Base-by-base conservation (phyloP, 2,113 vertebrate genomes). In the Smithornis capensis region DNA sequence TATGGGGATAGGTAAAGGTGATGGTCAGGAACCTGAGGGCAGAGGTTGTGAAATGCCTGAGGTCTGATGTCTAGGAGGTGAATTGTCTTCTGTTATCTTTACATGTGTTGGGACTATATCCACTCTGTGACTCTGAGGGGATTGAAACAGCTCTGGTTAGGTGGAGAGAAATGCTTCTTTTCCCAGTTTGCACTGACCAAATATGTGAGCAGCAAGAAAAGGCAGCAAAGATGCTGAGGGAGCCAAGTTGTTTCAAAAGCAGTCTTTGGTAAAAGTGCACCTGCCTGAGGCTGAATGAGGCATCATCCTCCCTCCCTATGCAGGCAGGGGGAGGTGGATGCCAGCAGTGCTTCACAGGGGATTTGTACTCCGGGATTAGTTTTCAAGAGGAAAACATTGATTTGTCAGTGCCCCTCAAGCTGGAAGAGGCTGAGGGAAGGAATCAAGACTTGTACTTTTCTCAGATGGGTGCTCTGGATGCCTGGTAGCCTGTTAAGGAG, bases 351-450 rank as follows among this genome's bases (percentile, higher is more conserved):
- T 35, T 69, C 42, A 23, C 10, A 56, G 47, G 3, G 12, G 2
- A 0, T 6, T 53, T 83, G 15, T 42, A 50, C 7, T 3, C 18
- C 3, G 11, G 10, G 35, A 28, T 14, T 13, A 2, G 5, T 56
- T 89, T 84, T 47, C 35, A 25, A 80, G 15, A 40, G 27, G 38
- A 53, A 92, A 90, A 31, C 7, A 21, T 24, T 0, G 0, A 29
- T 78, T 89, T 86, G 6, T 10, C 38, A 27, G 29, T 14, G 22
- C 11, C 12, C 7, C 25, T 9, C 3, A 49, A n/a, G 37, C 42
- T 3, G 27, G 25, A 60, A 82, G 38, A 67, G 40, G 29, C 33
- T 50, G 13, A 50, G 11, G 40, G 44, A 63, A 8, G 12, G 35
- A 59, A 74, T 40, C 14, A 23, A 50, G 28, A 8, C 31, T 67